Conservation (phyloP, 2,888 invertebrate species). For the Coleophora flavipennella region DNA sequence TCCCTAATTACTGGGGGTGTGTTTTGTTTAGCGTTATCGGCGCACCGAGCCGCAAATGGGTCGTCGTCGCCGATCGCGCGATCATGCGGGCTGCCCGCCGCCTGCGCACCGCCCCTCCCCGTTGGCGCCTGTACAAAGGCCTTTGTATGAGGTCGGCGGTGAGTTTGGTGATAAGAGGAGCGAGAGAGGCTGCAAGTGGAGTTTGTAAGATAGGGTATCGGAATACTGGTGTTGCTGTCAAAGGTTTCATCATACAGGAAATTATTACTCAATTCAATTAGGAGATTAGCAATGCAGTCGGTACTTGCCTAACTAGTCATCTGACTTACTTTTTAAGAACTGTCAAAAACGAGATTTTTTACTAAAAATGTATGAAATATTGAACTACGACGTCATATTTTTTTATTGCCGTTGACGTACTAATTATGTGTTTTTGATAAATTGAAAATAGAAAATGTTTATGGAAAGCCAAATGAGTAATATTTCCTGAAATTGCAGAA, state of each 20-base stretch:
- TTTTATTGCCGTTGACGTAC: too few relatives aligned
- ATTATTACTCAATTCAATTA: too few relatives aligned
- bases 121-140: constrained; percentile 54
- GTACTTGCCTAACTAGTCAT: too few relatives aligned
- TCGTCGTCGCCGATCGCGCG: constrained; percentile 56
- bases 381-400: too few relatives aligned
- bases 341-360: too few relatives aligned
- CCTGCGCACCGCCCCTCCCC: constrained; percentile 24
- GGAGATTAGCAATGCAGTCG: too few relatives aligned
- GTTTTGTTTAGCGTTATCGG: constrained; percentile 72
- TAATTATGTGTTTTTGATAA: too few relatives aligned
- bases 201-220: background rate
- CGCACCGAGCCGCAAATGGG: constrained; percentile 71
- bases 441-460: too few relatives aligned
- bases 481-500: too few relatives aligned
- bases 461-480: too few relatives aligned
- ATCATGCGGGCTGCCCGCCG: constrained; percentile 67
- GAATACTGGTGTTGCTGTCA: background rate
- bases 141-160: constrained; percentile 51
- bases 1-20: constrained; percentile 70
- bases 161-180: constrained; percentile 24
- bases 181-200: constrained; percentile 11
- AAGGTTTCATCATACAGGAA: background rate
- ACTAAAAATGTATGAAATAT: too few relatives aligned
- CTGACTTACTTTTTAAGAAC: too few relatives aligned